A percentile compares a stretch with the other conserved stretches of the same genome.
Conservation (phyloP, 2,797 vertebrate genomes). For the Erpetoichthys calabaricus region DNA sequence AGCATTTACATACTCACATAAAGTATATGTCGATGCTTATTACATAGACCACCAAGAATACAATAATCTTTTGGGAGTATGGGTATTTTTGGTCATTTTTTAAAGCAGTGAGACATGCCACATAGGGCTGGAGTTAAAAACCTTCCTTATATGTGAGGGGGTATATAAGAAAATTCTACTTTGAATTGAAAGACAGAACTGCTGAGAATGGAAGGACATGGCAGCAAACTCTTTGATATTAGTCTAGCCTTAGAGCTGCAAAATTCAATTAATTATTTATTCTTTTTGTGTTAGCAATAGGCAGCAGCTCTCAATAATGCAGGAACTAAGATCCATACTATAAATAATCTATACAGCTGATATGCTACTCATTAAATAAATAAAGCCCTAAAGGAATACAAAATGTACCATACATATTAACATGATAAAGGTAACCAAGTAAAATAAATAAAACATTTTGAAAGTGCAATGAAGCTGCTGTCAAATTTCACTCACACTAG, state of each 20-base stretch:
- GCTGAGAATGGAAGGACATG: not conserved
- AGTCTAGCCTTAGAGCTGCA: not conserved
- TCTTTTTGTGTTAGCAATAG: constrained; percentile 1
- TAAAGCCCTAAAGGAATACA: not conserved
- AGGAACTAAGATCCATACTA: constrained; percentile 1
- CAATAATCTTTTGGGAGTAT: no score
- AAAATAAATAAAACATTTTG: not conserved
- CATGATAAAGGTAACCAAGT: not conserved
- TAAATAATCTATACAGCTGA: not conserved
- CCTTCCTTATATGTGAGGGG: no score
- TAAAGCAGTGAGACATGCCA: no score
- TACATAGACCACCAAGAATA: no score
- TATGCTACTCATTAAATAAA: no score
- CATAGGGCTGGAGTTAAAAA: no score
- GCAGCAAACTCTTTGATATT: not conserved
- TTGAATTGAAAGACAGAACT: not conserved
- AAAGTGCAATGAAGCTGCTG: not conserved
- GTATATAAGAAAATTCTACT: no score
- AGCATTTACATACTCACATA: no score
- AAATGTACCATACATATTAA: not conserved
- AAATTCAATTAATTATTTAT: not conserved
- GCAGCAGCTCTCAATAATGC: not conserved
- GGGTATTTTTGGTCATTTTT: no score
- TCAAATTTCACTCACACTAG: no score
- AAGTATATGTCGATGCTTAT: no score